Evolutionary conservation across 2,888 invertebrate species (phyloP), one percentile per base, ranked within the genome.

Genomic region (Alsophila aescularia): DNA sequence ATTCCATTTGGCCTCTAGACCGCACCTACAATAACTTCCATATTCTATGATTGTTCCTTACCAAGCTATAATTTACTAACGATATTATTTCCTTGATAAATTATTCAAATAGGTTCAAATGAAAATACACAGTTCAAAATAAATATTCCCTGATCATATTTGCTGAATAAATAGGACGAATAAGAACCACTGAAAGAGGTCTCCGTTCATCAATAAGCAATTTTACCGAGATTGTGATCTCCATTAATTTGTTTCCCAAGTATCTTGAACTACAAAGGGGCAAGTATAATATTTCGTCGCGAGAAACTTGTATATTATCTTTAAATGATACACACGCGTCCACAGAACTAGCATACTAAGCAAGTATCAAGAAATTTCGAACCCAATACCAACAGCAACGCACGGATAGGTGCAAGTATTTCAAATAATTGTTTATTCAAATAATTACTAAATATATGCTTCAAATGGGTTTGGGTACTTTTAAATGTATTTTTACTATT

Each of bases 221-320:
- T 42, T 15, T 42, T 42, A 7, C 31, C 42, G 8, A 16, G 42
- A 41, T 12, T 27, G 4, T 3, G 40, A 40, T 40, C 40, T 40
- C 40, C 40, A 40, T 27, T 40, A 40, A 40, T 40, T 40, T 40
- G 40, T 59, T 55, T 36, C 52, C 41, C 12, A 52, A 55, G 36
- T 47, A 49, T 49, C 21, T 18, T 36, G 13, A 18, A 37, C 37
- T 47, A 43, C 21, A 43, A 57, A 48, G 35, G 39, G 52, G 29
- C 7, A 53, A 60, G 43, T 43, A 51, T 43, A 39, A 31, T 14
- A 43, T 32, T 43, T 43, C 13, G 34, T 52, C 39, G 45, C 48
- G 41, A 51, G 41, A 55, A 54, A 58, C 58, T 55, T 58, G 49
- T 50, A 40, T 31, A 52, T 60, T 60, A 52, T 58, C 37, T 42